phyloP scores from a whole-genome alignment of 2,888 invertebrate species.

The Zootermopsis nevadensis region DNA sequence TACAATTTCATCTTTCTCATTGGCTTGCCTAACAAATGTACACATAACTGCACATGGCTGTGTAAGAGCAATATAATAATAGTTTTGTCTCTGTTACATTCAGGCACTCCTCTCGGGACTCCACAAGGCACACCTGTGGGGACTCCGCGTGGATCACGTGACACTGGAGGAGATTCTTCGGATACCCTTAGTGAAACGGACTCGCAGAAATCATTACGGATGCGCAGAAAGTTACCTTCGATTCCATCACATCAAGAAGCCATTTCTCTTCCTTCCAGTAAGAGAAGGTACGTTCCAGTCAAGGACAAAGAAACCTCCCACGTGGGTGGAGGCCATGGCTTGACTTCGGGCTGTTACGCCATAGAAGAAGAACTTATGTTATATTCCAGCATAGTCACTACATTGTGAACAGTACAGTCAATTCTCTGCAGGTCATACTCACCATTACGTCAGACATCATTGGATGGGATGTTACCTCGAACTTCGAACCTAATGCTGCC shows the following conservation, averaged over 20 bases:
- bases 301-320: no score
- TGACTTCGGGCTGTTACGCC: no score
- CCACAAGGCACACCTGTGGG: slow-evolving; percentile 62
- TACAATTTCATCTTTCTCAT: no score
- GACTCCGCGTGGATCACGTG: slow-evolving; percentile 60
- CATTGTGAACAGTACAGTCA: neutral
- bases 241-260: slow-evolving; percentile 65
- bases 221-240: slow-evolving; percentile 64
- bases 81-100: neutral
- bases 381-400: neutral
- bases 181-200: slow-evolving; percentile 65
- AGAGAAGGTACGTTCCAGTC: slow-evolving; percentile 57
- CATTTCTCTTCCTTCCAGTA: slow-evolving; percentile 61
- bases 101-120: slow-evolving; percentile 58
- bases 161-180: slow-evolving; percentile 62
- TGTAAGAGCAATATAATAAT: neutral
- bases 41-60: no score
- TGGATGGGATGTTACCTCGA: slow-evolving; percentile 57
- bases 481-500: slow-evolving; percentile 59
- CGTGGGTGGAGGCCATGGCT: no score
- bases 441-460: slow-evolving; percentile 59
- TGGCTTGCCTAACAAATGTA: no score
- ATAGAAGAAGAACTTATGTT: no score
- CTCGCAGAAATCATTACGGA: slow-evolving; percentile 63
- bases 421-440: slow-evolving; percentile 59